Percentiles rank a stretch among this genome's conserved stretches.
Evolutionary conservation across 2,888 invertebrate species (phyloP).

Genomic region (Eupithecia tripunctaria): DNA sequence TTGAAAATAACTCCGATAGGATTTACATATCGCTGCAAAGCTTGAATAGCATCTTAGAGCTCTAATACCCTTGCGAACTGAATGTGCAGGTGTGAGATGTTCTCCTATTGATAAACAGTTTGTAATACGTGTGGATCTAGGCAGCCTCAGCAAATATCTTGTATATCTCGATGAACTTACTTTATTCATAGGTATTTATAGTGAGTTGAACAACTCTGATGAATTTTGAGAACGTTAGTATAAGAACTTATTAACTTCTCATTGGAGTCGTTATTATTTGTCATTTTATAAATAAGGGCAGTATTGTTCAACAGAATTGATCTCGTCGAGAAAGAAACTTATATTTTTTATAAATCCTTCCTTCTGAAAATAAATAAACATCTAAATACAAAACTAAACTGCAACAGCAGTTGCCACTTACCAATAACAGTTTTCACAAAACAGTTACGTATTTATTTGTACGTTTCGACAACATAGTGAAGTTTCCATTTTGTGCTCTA

Average conservation of each 20-base stretch:
- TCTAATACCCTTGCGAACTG: conserved; percentile 21
- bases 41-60: conserved; percentile 29
- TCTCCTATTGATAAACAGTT: conserved; percentile 1
- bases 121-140: neutral
- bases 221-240: neutral
- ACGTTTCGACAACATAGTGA: conserved; percentile 74
- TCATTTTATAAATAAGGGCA: neutral
- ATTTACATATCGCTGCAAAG: conserved; percentile 26
- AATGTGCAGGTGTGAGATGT: conserved; percentile 17
- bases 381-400: conserved; percentile 18
- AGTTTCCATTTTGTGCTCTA: conserved; percentile 78
- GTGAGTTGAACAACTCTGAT: neutral
- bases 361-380: neutral
- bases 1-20: conserved; percentile 9
- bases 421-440: conserved; percentile 63
- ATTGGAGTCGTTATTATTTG: no score
- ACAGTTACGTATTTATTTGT: conserved; percentile 78
- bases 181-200: neutral
- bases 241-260: neutral
- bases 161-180: neutral
- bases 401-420: conserved; percentile 35
- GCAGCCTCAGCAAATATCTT: neutral
- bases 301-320: neutral
- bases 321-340: neutral
- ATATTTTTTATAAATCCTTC: neutral